phyloP scores from a whole-genome alignment of 2,797 vertebrate species.

The Chlorospingus semifuscus region DNA sequence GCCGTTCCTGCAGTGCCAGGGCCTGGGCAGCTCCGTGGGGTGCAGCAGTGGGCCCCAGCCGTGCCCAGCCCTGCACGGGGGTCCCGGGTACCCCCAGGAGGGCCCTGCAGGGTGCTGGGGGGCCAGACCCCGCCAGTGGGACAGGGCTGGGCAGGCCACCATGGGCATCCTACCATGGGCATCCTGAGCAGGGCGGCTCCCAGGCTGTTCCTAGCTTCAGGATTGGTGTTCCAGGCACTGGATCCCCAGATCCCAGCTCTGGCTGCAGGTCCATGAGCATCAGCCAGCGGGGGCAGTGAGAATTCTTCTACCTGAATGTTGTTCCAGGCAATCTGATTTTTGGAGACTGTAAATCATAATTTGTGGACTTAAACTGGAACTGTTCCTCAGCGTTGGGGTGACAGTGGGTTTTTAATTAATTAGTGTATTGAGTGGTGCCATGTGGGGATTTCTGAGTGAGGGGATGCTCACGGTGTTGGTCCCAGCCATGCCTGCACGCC shows the following conservation, averaged over 20 bases:
- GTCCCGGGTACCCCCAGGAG: rapidly evolving
- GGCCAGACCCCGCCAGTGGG: not conserved
- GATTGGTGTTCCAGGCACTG: rapidly evolving
- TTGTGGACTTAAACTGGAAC: not conserved
- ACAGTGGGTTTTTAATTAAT: not conserved
- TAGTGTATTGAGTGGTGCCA: rapidly evolving
- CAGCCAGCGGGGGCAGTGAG: rapidly evolving
- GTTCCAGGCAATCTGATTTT: not conserved
- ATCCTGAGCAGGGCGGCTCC: not conserved
- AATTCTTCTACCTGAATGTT: too few relatives aligned
- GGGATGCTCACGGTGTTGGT: not conserved
- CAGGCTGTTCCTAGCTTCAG: rapidly evolving
- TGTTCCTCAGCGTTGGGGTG: rapidly evolving
- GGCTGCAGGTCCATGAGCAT: rapidly evolving
- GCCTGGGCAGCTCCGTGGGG: not conserved
- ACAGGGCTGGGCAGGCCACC: not conserved
- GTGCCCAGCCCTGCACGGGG: rapidly evolving
- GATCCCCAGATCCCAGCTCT: not conserved
- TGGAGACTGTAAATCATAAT: not conserved
- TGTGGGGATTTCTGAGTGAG: not conserved
- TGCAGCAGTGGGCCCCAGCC: rapidly evolving
- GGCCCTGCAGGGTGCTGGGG: not conserved
- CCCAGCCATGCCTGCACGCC: rapidly evolving
- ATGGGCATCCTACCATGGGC: rapidly evolving
- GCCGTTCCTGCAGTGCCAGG: too few relatives aligned